Evolutionary conservation across 92 coral and sea anemone genomes (phyloP).

Genomic region (Desmophyllum pertusum): DNA sequence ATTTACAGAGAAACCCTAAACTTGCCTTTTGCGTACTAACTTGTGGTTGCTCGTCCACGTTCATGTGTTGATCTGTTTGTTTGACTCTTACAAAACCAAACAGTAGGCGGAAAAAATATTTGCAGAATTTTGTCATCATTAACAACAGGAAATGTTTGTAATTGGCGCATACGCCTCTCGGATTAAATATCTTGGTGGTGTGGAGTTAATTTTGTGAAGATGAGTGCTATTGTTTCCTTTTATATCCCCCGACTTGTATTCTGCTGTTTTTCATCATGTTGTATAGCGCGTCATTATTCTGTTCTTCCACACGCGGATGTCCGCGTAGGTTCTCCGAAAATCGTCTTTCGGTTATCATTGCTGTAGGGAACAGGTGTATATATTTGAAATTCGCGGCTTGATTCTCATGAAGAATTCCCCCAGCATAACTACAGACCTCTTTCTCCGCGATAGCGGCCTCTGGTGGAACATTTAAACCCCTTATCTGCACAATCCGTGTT

Average conservation of each 20-base stretch:
- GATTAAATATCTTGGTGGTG: constrained; percentile 32
- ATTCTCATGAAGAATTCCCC: neutral
- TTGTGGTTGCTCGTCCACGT: neutral
- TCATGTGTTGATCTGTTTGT: neutral
- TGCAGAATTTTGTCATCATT: constrained; percentile 24
- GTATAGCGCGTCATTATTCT: neutral
- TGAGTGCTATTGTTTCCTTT: constrained; percentile 15
- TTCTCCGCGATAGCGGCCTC: neutral
- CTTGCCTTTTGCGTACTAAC: neutral
- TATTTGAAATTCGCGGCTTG: neutral
- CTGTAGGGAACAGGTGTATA: neutral
- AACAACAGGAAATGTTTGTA: constrained; percentile 34
- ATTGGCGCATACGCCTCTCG: constrained; percentile 26
- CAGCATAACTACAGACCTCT: neutral
- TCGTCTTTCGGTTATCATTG: neutral
- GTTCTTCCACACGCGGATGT: neutral
- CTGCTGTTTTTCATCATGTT: neutral
- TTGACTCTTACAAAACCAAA: neutral
- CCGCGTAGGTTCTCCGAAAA: neutral
- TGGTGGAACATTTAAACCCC: neutral
- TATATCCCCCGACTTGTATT: neutral
- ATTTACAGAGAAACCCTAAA: neutral
- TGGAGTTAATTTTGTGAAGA: constrained; percentile 22
- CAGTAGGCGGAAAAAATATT: neutral
- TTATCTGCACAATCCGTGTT: constrained; percentile 24